These are phyloP conservation scores for Hylaea fasciaria DNA, from an alignment of 2,888 invertebrate genomes.

Conservation along the genomic window DNA sequence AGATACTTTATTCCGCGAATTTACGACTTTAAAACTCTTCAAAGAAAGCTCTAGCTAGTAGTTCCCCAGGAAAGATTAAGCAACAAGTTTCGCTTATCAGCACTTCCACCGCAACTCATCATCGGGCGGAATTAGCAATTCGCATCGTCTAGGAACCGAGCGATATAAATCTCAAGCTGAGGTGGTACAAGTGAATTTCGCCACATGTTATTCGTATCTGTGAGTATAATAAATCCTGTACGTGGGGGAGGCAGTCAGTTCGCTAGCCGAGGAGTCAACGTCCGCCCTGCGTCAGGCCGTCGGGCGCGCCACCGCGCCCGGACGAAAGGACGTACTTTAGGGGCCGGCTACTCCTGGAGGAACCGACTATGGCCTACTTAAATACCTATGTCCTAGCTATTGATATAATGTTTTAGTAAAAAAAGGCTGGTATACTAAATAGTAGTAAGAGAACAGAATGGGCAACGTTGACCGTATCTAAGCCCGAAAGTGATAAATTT, in stretches of 20 bases:
- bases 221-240: constrained; percentile 60
- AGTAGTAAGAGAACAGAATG: too few relatives aligned
- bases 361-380: constrained; percentile 28
- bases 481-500: too few relatives aligned
- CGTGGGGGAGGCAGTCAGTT: constrained; percentile 50
- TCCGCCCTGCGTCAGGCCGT: constrained; percentile 39
- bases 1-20: constrained; percentile 14
- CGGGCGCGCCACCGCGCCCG: constrained; percentile 43
- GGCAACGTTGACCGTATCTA: too few relatives aligned
- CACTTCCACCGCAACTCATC: constrained; percentile 29
- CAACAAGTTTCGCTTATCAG: constrained; percentile 36
- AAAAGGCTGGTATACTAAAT: too few relatives aligned
- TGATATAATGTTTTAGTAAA: background rate
- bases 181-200: constrained; percentile 61
- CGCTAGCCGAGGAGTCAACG: constrained; percentile 54
- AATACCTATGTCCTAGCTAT: constrained; percentile 12
- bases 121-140: constrained; percentile 46
- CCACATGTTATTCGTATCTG: constrained; percentile 58
- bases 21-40: constrained; percentile 17
- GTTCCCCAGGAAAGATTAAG: constrained; percentile 13
- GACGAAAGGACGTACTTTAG: constrained; percentile 59
- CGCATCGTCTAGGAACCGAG: constrained; percentile 34
- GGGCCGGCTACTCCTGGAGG: constrained; percentile 37
- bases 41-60: constrained; percentile 2
- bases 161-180: constrained; percentile 58